Conservation (phyloP, 2,797 vertebrate genomes). For the Mus caroli region DNA sequence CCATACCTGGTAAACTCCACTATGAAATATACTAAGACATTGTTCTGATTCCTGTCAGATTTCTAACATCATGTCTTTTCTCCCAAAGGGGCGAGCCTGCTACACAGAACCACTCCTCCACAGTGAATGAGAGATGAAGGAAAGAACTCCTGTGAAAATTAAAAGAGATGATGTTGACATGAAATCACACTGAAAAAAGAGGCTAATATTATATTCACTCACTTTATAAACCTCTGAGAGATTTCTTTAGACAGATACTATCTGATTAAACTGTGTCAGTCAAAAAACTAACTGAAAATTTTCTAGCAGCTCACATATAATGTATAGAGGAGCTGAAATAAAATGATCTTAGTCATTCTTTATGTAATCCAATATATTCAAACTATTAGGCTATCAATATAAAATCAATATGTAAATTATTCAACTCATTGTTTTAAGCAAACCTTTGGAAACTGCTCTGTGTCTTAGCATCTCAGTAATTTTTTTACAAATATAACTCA, state of each 20-base stretch:
- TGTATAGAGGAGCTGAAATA: background rate
- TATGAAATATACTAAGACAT: background rate
- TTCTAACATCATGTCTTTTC: background rate
- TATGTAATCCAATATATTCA: background rate
- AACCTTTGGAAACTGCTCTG: background rate
- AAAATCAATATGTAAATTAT: background rate
- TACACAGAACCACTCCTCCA: background rate
- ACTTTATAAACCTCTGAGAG: background rate
- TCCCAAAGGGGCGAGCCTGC: background rate
- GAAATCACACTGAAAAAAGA: background rate
- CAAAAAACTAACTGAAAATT: conserved; percentile 45
- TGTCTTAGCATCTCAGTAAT: background rate
- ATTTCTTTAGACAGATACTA: background rate
- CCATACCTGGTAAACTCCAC: background rate
- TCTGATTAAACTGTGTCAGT: background rate
- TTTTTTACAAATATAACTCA: background rate
- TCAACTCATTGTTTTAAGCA: background rate
- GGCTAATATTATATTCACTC: background rate
- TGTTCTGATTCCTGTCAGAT: background rate
- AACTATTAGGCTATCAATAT: background rate
- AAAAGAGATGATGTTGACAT: background rate
- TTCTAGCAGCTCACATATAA: background rate
- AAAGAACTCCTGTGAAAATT: background rate
- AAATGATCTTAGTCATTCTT: background rate
- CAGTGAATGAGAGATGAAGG: background rate